Conservation (phyloP, 2,113 vertebrate genomes). For the Gallinago media region DNA sequence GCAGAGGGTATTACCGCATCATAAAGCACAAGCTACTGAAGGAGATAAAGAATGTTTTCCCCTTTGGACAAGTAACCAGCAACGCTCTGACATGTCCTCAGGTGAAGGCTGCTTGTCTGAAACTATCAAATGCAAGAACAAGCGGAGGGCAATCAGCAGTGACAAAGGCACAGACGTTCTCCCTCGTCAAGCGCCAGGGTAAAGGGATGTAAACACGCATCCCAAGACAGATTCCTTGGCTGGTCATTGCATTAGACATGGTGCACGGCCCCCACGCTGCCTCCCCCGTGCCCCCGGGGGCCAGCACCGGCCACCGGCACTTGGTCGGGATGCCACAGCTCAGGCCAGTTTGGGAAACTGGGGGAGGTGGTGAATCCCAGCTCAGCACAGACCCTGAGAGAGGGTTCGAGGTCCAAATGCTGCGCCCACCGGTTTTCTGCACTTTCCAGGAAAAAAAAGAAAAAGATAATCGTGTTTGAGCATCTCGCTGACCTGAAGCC, state of each 20-base stretch:
- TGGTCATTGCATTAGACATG: neutral
- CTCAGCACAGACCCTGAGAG: neutral
- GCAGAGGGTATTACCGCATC: neutral
- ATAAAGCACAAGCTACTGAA: slow-evolving; percentile 13
- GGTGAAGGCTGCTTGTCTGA: slow-evolving; percentile 74
- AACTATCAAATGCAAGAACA: slow-evolving; percentile 38
- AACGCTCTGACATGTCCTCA: slow-evolving; percentile 67
- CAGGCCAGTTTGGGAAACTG: rapidly evolving
- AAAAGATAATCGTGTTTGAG: neutral
- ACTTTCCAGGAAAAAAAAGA: neutral
- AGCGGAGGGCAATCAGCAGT: slow-evolving; percentile 24
- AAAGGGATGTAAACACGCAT: neutral
- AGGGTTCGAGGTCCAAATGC: neutral
- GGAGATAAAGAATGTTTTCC: slow-evolving; percentile 44
- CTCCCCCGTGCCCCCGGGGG: rapidly evolving
- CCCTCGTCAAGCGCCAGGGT: neutral
- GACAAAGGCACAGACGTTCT: slow-evolving; percentile 20
- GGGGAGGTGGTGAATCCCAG: neutral
- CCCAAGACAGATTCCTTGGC: neutral
- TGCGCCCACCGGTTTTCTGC: rapidly evolving
- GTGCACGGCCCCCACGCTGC: neutral
- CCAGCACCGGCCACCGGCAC: rapidly evolving
- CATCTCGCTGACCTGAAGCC: neutral
- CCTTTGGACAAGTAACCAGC: slow-evolving; percentile 44
- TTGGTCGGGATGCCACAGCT: rapidly evolving